Base-by-base conservation (phyloP, 2,113 vertebrate genomes). In the Hylia prasina region DNA sequence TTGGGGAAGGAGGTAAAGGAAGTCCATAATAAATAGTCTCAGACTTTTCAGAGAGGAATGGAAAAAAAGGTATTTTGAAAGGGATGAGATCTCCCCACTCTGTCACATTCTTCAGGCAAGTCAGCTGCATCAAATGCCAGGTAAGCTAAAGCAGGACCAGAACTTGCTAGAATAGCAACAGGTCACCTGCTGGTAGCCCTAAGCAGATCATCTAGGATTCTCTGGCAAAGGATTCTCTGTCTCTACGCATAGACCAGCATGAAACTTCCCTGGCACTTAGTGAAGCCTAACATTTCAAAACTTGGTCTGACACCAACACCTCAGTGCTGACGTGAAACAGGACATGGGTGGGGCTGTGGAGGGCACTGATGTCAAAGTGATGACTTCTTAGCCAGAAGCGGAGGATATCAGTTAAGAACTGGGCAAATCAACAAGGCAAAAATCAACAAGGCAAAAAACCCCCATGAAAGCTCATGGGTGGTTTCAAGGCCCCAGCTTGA, bases 271-370 rank as follows among this genome's bases (percentile, higher is more conserved):
- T 2, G 2, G 11, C 27, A 54, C 20, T 15, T 53, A 45, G 10
- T 4, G 66, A 85, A 87, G 30, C 30, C 53, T 83, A 48, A 83
- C 1, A 0, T 9, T 65, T 9, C 18, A 58, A 85, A 82, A 56
- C 4, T 11, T 76, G 30, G 8, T 8, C 40, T 87, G 47, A 24
- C 28, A 89, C 15, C 70, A 73, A 40, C 22, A 56, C 17, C 30
- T 66, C 1, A 1, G 4, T n/a, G 51, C 15, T 0, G 0, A 30
- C 51, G 18, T 48, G 22, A 60, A 73, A 58, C 12, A 70, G 50
- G 42, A 21, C 7, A 8, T 0, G 2, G 11, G 19, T 64, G 73
- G 28, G 70, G 50, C 31, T 82, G 23, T 45, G 92, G 15, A 81
- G 25, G 53, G 31, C 69, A 78, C 37, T 42, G 40, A 14, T 44